Conservation (phyloP, 2,113 vertebrate genomes). For the Burhinus oedicnemus region DNA sequence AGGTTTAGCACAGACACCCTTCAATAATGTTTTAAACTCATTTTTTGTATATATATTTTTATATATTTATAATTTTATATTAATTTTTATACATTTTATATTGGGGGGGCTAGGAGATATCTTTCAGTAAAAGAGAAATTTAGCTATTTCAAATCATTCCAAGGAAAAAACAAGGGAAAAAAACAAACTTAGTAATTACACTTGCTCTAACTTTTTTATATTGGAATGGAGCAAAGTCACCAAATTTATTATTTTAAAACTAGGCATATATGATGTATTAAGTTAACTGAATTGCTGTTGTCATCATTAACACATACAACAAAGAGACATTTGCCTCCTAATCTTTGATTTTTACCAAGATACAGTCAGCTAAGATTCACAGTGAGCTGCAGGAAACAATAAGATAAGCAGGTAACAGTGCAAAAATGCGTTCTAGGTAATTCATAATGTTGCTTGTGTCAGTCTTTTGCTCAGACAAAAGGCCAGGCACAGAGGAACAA, state of each 20-base stretch:
- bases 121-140: not conserved
- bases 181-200: fast-evolving
- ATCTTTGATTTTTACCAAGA: not conserved
- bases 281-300: not conserved
- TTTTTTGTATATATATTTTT: no score
- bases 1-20: not conserved
- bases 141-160: not conserved
- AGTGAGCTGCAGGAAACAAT: not conserved
- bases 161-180: not conserved
- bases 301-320: not conserved
- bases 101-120: not conserved
- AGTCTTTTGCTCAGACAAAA: not conserved
- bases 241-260: not conserved
- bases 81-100: no score
- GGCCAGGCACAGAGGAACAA: not conserved
- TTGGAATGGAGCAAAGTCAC: not conserved
- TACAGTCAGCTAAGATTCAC: not conserved
- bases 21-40: not conserved
- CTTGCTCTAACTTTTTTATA: not conserved
- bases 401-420: not conserved
- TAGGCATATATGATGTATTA: not conserved
- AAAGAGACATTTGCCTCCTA: not conserved
- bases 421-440: not conserved
- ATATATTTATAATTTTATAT: no score
- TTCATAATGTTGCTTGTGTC: not conserved